Percentiles rank a stretch among this genome's conserved stretches.
These are phyloP conservation scores for Notoglanidium macrostoma DNA, from an alignment of 2,797 vertebrate genomes.

Conservation along the genomic window DNA sequence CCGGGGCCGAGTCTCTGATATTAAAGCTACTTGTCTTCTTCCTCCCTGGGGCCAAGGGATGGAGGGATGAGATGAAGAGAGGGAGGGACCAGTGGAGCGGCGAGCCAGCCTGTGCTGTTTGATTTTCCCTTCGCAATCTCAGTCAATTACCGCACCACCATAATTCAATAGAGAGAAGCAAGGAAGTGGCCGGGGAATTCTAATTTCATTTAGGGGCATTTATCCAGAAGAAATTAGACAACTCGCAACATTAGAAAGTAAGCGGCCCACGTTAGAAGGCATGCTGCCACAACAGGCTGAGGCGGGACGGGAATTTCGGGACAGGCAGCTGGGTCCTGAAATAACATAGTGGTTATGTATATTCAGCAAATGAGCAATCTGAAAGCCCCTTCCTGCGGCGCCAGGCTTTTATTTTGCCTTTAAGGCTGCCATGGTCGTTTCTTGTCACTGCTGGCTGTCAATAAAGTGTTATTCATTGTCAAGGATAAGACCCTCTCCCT, in stretches of 20 bases:
- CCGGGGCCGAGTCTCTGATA: slow-evolving; percentile 52
- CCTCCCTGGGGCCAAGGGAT: slow-evolving; percentile 43
- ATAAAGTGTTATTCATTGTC: slow-evolving; percentile 67
- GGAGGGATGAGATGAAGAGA: slow-evolving; percentile 30
- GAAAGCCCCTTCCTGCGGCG: slow-evolving; percentile 42
- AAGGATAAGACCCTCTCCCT: slow-evolving; percentile 65
- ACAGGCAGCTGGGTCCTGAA: background rate
- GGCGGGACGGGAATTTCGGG: slow-evolving; percentile 23
- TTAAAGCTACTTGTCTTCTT: slow-evolving; percentile 61
- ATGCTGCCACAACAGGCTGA: background rate
- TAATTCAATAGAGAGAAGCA: slow-evolving; percentile 72
- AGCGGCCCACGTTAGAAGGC: slow-evolving; percentile 53
- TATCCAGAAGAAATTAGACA: slow-evolving; percentile 74
- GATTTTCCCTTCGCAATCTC: slow-evolving; percentile 63
- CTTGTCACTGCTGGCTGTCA: slow-evolving; percentile 71
- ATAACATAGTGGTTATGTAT: slow-evolving; percentile 58
- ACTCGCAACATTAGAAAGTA: slow-evolving; percentile 61
- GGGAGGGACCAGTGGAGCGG: slow-evolving; percentile 31
- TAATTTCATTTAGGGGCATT: slow-evolving; percentile 74
- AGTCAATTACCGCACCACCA: slow-evolving; percentile 70
- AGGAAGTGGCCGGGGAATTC: slow-evolving; percentile 72
- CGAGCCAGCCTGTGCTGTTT: slow-evolving; percentile 35
- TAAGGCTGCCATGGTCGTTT: slow-evolving; percentile 63
- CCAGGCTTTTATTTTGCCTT: slow-evolving; percentile 68
- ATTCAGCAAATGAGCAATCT: slow-evolving; percentile 51